Evolutionary conservation across 2,113 vertebrate species (phyloP), one percentile per base, ranked within the genome.

Genomic region (Microcebus lehilahytsara): DNA sequence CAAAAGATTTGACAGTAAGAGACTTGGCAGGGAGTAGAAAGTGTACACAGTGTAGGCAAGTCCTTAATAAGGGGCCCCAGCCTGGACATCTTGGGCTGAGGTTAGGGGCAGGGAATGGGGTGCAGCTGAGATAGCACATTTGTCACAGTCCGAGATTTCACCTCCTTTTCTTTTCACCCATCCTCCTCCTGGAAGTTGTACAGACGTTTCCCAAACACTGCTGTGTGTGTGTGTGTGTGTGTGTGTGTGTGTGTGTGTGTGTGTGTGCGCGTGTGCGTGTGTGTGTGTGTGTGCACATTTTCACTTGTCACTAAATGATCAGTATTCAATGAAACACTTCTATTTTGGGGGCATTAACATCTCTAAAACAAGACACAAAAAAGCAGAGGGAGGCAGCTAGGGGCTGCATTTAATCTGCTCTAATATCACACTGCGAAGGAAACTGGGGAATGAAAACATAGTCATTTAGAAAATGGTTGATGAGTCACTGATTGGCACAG

Each of bases 391-490:
- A 96, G 91, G 97, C 77, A 88, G 79, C 51, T 34, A 96, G 51
- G 94, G 96, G 86, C 89, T 96, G 97, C 85, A 89, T 97, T 97
- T 97, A 95, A 96, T 97, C 97, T 97, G 96, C 94, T 95, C 88
- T 95, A 97, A 97, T 95, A 96, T 96, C 30, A 69, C 74, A 96
- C 80, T 95, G 77, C 32, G 62, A 96, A 96, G 97, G 96, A 97
- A 97, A 98, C 95, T 19, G 66, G 94, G 78, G 93, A 97, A 97
- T 96, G 95, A 97, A 98, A 96, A 97, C 96, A 98, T 34, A 97
- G 97, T 97, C 97, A 98, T 98, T 97, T 97, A 97, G 96, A 97
- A 98, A 98, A 97, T 98, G 97, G 96, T 96, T 98, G 97, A 98
- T 98, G 97, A 98, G 97, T 98, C 97, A 97, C 96, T 97, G 97